Evolutionary conservation across 2,888 invertebrate species (phyloP).

Genomic region (Tanypteryx hageni): DNA sequence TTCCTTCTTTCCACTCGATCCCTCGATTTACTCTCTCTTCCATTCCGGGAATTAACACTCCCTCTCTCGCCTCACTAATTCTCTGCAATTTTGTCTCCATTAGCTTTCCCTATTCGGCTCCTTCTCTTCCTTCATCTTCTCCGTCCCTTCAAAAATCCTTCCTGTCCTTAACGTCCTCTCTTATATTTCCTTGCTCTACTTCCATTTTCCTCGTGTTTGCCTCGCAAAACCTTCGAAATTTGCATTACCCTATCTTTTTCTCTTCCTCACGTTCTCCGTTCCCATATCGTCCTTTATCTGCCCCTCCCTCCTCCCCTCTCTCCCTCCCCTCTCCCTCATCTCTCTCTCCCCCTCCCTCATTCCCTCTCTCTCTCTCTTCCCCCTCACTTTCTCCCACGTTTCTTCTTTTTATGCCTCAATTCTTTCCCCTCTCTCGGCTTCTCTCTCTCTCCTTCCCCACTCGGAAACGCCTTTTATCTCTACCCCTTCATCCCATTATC

Average conservation of each 20-base stretch:
- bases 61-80: neutral
- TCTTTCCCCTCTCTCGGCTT: too few relatives aligned
- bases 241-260: neutral
- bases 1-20: neutral
- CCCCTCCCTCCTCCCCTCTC: neutral
- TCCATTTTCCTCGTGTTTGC: neutral
- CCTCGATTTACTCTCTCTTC: too few relatives aligned
- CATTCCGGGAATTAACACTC: too few relatives aligned
- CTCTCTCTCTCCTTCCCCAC: neutral
- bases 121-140: neutral
- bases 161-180: neutral
- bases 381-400: neutral
- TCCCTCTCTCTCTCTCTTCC: neutral
- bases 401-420: too few relatives aligned
- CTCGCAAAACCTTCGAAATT: neutral
- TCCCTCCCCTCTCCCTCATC: neutral
- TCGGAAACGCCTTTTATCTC: too few relatives aligned
- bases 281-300: neutral
- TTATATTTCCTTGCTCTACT: neutral
- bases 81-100: conserved; percentile 10
- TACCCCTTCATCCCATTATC: neutral
- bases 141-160: neutral
- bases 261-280: neutral
- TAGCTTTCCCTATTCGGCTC: neutral
- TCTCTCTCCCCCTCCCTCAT: neutral